phyloP scores from a whole-genome alignment of 2,888 invertebrate genomes.

The Nomada fabriciana region DNA sequence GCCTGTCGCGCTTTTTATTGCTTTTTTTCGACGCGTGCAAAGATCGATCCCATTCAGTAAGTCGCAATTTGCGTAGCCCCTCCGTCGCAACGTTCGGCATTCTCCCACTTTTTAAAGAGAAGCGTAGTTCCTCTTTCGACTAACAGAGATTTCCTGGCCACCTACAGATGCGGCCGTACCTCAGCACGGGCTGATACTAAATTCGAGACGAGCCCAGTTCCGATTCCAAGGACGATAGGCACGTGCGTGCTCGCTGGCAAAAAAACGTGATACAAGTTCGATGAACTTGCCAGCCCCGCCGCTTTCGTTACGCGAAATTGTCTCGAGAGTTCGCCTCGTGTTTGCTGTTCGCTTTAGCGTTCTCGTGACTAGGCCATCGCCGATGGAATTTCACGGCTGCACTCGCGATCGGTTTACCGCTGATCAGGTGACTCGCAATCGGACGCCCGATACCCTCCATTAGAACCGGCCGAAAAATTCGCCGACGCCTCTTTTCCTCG shows the following conservation, averaged over 20 bases:
- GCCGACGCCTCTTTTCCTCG: neutral
- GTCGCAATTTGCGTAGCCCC: too few species aligned
- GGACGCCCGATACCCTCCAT: slow-evolving; percentile 5
- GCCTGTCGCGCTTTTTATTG: too few species aligned
- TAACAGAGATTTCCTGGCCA: neutral
- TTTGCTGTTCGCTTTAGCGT: slow-evolving; percentile 11
- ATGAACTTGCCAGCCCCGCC: slow-evolving; percentile 44
- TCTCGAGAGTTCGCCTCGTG: slow-evolving; percentile 5
- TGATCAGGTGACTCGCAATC: slow-evolving; percentile 26
- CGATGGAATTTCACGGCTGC: slow-evolving; percentile 39
- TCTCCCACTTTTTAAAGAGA: neutral
- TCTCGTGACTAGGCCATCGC: slow-evolving; percentile 38
- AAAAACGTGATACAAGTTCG: slow-evolving; percentile 65
- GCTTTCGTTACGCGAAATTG: slow-evolving; percentile 28
- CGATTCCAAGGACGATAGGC: slow-evolving; percentile 50
- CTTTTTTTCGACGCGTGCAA: too few species aligned
- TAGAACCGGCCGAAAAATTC: neutral
- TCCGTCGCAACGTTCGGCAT: too few species aligned
- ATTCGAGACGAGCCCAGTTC: slow-evolving; percentile 46
- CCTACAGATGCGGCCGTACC: neutral
- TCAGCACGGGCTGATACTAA: neutral
- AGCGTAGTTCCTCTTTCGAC: neutral
- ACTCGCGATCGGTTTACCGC: slow-evolving; percentile 51
- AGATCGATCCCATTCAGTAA: too few species aligned
- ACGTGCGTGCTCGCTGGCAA: slow-evolving; percentile 45